Conservation (phyloP, 2,888 invertebrate species). For the Hypsopygia costalis region DNA sequence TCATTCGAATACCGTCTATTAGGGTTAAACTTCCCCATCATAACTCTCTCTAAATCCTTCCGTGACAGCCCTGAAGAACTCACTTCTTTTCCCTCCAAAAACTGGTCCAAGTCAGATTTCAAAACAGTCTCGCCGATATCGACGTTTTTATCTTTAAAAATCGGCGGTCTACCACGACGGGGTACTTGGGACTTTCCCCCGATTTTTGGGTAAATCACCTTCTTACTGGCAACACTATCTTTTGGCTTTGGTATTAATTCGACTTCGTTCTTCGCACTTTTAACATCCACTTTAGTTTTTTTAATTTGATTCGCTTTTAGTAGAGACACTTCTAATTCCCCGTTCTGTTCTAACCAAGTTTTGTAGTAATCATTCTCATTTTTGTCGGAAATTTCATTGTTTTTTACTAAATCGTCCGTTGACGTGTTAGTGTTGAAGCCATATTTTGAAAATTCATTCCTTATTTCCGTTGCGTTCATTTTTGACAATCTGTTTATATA, state of each 20-base stretch:
- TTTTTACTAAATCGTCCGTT: slow-evolving; percentile 32
- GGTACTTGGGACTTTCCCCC: slow-evolving; percentile 53
- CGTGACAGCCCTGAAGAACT: slow-evolving; percentile 72
- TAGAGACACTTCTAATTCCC: slow-evolving; percentile 69
- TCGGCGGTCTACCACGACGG: slow-evolving; percentile 61
- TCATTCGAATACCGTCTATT: slow-evolving; percentile 74
- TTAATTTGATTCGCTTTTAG: slow-evolving; percentile 57
- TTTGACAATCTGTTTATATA: slow-evolving; percentile 59
- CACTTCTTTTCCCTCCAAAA: slow-evolving; percentile 71
- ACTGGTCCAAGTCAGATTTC: slow-evolving; percentile 73
- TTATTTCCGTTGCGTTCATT: slow-evolving; percentile 63
- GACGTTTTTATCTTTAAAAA: slow-evolving; percentile 66
- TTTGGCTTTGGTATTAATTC: slow-evolving; percentile 63
- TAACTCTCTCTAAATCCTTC: slow-evolving; percentile 69
- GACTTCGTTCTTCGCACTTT: slow-evolving; percentile 60
- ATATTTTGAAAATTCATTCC: slow-evolving; percentile 65
- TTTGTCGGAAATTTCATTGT: slow-evolving; percentile 41
- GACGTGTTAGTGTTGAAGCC: slow-evolving; percentile 51
- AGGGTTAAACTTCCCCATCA: slow-evolving; percentile 78
- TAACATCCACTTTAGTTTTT: slow-evolving; percentile 39
- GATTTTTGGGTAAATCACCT: slow-evolving; percentile 38
- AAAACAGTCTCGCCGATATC: slow-evolving; percentile 70
- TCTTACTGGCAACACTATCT: slow-evolving; percentile 41
- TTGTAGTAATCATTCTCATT: slow-evolving; percentile 71
- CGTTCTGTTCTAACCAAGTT: slow-evolving; percentile 72